Conservation (phyloP, 2,113 vertebrate species). For the Atherinomorus stipes region DNA sequence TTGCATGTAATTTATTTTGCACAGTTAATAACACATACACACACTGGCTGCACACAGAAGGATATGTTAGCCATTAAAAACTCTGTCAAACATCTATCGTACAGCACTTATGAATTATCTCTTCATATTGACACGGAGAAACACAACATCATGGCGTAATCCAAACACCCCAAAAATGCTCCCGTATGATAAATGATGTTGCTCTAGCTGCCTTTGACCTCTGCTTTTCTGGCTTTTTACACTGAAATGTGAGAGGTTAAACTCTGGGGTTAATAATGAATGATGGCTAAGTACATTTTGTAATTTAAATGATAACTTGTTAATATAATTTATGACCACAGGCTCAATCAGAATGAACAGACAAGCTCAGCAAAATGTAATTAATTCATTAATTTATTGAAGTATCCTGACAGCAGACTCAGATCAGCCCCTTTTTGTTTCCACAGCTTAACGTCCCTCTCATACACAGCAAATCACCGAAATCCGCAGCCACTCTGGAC, state of each 20-base stretch:
- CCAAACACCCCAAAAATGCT: constrained; percentile 11
- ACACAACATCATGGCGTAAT: constrained; percentile 1
- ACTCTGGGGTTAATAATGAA: constrained; percentile 9
- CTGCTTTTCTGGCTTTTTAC: neutral
- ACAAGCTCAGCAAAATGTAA: constrained; percentile 54
- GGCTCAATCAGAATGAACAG: constrained; percentile 45
- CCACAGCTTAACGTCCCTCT: constrained; percentile 32
- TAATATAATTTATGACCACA: constrained; percentile 55
- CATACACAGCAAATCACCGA: constrained; percentile 15
- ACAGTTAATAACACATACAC: constrained; percentile 19
- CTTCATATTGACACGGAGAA: constrained; percentile 10
- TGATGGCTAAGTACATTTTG: constrained; percentile 7
- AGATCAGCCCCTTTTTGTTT: constrained; percentile 55
- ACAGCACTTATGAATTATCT: constrained; percentile 5
- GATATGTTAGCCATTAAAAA: constrained; percentile 9
- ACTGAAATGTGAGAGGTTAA: neutral
- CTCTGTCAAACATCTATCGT: neutral
- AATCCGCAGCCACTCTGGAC: constrained; percentile 15
- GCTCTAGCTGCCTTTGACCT: constrained; percentile 12
- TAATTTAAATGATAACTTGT: constrained; percentile 39
- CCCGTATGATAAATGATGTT: neutral
- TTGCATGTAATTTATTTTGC: constrained; percentile 44
- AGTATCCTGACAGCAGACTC: constrained; percentile 46
- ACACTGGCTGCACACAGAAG: constrained; percentile 25
- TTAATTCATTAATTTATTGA: constrained; percentile 49